Evolutionary conservation across 2,113 vertebrate genomes (phyloP).

Genomic region (Centrocercus urophasianus): DNA sequence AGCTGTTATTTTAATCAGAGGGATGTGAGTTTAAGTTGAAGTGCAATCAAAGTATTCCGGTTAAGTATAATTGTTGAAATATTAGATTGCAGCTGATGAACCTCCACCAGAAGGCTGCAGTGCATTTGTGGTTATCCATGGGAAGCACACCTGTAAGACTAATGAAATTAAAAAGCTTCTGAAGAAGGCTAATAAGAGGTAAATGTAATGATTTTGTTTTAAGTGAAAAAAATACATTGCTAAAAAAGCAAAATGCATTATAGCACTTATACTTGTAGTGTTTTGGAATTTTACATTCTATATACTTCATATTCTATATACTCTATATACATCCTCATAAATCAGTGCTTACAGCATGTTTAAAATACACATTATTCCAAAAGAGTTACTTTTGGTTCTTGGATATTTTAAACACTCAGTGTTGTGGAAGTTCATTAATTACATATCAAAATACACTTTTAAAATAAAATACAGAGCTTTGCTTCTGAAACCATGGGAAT

Average conservation of each 20-base stretch:
- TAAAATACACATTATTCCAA: neutral
- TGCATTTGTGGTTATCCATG: conserved; percentile 92
- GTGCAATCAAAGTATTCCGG: conserved; percentile 66
- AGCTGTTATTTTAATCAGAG: conserved; percentile 75
- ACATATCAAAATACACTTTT: neutral
- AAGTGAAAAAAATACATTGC: neutral
- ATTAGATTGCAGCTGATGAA: conserved; percentile 93
- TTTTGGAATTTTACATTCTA: neutral
- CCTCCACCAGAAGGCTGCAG: conserved; percentile 88
- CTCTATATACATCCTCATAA: neutral
- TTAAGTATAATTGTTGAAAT: conserved; percentile 76
- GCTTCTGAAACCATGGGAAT: neutral
- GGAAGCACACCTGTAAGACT: conserved; percentile 88
- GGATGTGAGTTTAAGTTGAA: conserved; percentile 46
- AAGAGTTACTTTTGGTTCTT: neutral
- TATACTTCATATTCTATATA: neutral
- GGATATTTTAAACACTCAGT: neutral
- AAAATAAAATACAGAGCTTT: neutral
- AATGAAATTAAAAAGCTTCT: conserved; percentile 94
- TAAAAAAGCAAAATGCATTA: neutral
- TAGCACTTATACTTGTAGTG: neutral
- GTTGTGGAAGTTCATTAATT: neutral
- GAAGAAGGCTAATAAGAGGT: conserved; percentile 91
- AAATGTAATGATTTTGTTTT: conserved; percentile 48
- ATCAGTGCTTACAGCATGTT: neutral